Evolutionary conservation across 2,113 vertebrate species (phyloP).

Genomic region (Epinephelus lanceolatus): DNA sequence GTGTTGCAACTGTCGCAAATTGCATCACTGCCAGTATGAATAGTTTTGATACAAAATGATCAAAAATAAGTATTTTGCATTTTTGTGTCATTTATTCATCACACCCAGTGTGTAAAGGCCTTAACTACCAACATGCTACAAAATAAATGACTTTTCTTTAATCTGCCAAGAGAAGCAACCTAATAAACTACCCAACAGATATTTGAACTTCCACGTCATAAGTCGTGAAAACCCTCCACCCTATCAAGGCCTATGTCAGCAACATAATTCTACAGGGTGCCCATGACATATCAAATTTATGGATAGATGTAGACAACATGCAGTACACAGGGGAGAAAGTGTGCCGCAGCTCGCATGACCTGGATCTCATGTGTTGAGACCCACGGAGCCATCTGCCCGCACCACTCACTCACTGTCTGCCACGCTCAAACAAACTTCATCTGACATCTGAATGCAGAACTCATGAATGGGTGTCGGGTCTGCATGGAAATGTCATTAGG

Average conservation of each 20-base stretch:
- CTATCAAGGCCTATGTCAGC: conserved; percentile 37
- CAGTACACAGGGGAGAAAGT: conserved; percentile 80
- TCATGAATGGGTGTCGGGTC: conserved; percentile 30
- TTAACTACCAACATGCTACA: conserved; percentile 14
- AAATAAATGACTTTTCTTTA: neutral
- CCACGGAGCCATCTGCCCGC: conserved; percentile 63
- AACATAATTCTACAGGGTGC: conserved; percentile 39
- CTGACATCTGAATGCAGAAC: conserved; percentile 26
- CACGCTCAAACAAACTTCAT: conserved; percentile 10
- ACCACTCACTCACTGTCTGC: conserved; percentile 64
- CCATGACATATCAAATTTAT: conserved; percentile 57
- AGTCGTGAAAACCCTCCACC: conserved; percentile 23
- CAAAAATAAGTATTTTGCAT: too few relatives aligned
- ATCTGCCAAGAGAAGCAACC: conserved; percentile 37
- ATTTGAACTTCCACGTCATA: conserved; percentile 46
- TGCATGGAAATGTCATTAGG: conserved; percentile 30
- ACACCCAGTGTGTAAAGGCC: too few relatives aligned
- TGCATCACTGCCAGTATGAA: too few relatives aligned
- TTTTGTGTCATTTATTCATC: too few relatives aligned
- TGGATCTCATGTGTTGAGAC: conserved; percentile 53
- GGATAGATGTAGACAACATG: conserved; percentile 53
- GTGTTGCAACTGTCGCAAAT: too few relatives aligned
- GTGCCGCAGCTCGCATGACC: conserved; percentile 63
- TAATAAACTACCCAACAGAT: conserved; percentile 41
- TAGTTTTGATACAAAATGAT: too few relatives aligned